phyloP scores from a whole-genome alignment of 2,113 vertebrate genomes.

The Nycticorax nycticorax region DNA sequence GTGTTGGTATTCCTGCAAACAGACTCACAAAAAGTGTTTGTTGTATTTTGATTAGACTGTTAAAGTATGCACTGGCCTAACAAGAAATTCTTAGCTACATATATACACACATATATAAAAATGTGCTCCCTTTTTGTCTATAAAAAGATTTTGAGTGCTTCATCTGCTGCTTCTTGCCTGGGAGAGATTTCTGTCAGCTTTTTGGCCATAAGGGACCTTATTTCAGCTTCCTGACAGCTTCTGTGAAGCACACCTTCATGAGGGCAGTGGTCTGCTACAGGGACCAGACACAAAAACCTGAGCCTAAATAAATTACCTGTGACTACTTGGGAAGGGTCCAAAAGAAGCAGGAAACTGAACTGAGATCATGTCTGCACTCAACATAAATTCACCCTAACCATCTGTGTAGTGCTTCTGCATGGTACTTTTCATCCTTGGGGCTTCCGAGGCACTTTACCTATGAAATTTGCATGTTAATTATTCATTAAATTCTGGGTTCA shows the following conservation, averaged over 20 bases:
- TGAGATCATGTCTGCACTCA: background rate
- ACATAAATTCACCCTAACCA: background rate
- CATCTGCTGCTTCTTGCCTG: background rate
- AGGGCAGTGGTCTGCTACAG: background rate
- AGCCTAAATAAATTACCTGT: background rate
- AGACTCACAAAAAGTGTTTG: background rate
- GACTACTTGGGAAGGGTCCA: background rate
- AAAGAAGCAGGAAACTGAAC: constrained; percentile 8
- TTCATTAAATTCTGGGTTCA: background rate
- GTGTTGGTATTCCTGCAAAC: background rate
- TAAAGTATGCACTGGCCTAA: background rate
- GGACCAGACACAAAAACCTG: background rate
- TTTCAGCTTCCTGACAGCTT: background rate
- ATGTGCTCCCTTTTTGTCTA: background rate
- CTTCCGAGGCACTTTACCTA: background rate
- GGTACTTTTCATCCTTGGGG: background rate
- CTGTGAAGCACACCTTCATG: background rate
- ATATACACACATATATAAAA: background rate
- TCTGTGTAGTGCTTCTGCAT: background rate
- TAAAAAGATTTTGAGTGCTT: background rate
- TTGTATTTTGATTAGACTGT: background rate
- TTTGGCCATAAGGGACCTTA: background rate
- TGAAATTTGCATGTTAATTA: background rate
- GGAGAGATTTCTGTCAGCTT: background rate
- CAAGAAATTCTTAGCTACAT: background rate